These are phyloP conservation scores for Neolamprologus multifasciatus DNA, from an alignment of 2,797 vertebrate genomes.

Conservation along the genomic window DNA sequence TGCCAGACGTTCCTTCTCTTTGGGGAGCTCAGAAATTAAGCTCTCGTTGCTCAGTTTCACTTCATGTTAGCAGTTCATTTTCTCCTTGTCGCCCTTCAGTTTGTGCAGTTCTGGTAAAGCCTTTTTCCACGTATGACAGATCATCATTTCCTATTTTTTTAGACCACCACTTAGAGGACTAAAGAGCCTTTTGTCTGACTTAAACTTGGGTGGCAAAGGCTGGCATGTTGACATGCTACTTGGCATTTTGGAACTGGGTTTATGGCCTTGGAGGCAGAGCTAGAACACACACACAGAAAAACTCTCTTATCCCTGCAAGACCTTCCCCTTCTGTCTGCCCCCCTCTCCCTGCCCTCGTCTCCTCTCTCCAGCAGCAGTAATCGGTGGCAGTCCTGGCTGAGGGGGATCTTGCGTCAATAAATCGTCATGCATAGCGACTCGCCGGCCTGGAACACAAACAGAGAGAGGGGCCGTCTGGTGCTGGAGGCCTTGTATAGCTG, in stretches of 20 bases:
- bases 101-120: conserved; percentile 6
- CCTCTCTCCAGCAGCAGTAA: conserved; percentile 55
- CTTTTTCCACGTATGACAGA: conserved; percentile 46
- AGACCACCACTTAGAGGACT: conserved; percentile 44
- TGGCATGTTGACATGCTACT: conserved; percentile 60
- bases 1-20: conserved; percentile 1
- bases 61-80: conserved; percentile 24
- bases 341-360: conserved; percentile 8
- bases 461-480: conserved; percentile 53
- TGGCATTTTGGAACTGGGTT: conserved; percentile 65
- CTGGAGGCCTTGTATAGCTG: conserved; percentile 52
- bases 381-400: conserved; percentile 61
- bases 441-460: conserved; percentile 69
- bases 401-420: conserved; percentile 71
- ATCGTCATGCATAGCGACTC: conserved; percentile 67
- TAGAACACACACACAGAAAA: conserved; percentile 55
- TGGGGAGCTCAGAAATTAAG: not conserved
- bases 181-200: conserved; percentile 55
- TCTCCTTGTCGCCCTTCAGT: conserved; percentile 31
- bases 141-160: conserved; percentile 51
- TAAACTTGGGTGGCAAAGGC: conserved; percentile 65
- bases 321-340: conserved; percentile 10
- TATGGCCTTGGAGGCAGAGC: conserved; percentile 60
- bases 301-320: conserved; percentile 37
- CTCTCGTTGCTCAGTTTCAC: conserved; percentile 14